phyloP scores from a whole-genome alignment of 1,140 invertebrate genomes.

The Sinella curviseta region DNA sequence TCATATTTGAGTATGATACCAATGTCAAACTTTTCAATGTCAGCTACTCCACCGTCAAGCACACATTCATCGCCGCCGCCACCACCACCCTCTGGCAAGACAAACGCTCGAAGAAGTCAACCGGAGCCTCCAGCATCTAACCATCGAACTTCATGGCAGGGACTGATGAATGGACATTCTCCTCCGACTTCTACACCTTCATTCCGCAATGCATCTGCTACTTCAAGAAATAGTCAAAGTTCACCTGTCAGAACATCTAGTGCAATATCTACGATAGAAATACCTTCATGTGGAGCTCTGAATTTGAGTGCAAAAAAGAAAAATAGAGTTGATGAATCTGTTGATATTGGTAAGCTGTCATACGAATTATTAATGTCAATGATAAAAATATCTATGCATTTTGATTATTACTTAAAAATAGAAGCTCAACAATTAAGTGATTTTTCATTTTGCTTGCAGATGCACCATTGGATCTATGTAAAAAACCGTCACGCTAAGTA shows the following conservation, averaged over 20 bases:
- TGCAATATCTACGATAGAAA: neutral
- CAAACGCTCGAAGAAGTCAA: neutral
- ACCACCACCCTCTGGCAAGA: neutral
- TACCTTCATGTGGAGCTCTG: constrained; percentile 20
- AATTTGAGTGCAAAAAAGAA: constrained; percentile 19
- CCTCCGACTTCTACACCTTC: neutral
- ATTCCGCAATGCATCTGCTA: neutral
- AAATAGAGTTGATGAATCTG: neutral
- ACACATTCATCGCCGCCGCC: neutral
- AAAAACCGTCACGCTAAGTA: constrained; percentile 30
- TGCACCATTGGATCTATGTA: constrained; percentile 44
- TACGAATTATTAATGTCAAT: too few species aligned
- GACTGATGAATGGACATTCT: neutral
- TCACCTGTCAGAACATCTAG: neutral
- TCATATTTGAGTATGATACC: constrained; percentile 30
- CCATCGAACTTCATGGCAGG: neutral
- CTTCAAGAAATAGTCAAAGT: neutral
- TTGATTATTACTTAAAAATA: neutral
- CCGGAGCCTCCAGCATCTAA: neutral
- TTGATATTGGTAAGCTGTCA: neutral
- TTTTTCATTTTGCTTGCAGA: constrained; percentile 29
- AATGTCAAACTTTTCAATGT: neutral
- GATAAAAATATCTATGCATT: neutral
- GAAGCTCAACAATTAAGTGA: neutral
- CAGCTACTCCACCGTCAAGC: constrained; percentile 3